These are phyloP conservation scores for Falcaria lacertinaria DNA, from an alignment of 2,888 invertebrate species.

Conservation along the genomic window DNA sequence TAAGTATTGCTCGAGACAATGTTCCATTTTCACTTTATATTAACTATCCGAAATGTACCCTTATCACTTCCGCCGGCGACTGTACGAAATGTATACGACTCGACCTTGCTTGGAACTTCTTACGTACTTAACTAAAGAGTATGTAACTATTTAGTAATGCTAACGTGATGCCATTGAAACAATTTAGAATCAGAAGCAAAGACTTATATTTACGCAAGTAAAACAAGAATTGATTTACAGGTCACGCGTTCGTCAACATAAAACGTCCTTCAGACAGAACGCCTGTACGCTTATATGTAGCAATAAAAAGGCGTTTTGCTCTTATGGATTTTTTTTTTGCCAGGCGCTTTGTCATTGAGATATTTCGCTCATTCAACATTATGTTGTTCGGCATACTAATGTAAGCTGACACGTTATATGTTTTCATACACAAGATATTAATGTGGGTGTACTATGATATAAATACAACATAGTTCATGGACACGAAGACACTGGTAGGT, in stretches of 20 bases:
- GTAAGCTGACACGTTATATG: not conserved
- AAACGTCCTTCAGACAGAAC: slow-evolving; percentile 19
- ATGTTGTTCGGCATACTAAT: not conserved
- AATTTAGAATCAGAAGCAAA: not conserved
- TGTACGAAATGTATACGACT: slow-evolving; percentile 14
- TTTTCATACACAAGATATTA: not conserved
- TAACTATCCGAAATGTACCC: slow-evolving; percentile 30
- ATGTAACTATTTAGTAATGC: no score
- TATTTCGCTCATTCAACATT: not conserved
- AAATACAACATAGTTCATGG: no score
- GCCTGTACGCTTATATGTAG: slow-evolving; percentile 30
- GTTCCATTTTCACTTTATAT: slow-evolving; percentile 30
- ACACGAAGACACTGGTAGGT: no score
- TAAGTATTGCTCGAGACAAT: not conserved
- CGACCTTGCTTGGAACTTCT: slow-evolving; percentile 3
- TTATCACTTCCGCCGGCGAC: slow-evolving; percentile 25
- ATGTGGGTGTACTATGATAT: no score
- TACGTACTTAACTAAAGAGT: no score
- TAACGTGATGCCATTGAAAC: no score
- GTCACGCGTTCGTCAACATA: not conserved
- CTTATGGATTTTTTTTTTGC: slow-evolving; percentile 20
- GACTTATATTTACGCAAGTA: not conserved
- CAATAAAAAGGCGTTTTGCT: no score
- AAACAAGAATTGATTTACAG: not conserved
- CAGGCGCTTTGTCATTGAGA: slow-evolving; percentile 23